phyloP scores from a whole-genome alignment of 2,888 invertebrate genomes.

The Epistrophella euchroma region DNA sequence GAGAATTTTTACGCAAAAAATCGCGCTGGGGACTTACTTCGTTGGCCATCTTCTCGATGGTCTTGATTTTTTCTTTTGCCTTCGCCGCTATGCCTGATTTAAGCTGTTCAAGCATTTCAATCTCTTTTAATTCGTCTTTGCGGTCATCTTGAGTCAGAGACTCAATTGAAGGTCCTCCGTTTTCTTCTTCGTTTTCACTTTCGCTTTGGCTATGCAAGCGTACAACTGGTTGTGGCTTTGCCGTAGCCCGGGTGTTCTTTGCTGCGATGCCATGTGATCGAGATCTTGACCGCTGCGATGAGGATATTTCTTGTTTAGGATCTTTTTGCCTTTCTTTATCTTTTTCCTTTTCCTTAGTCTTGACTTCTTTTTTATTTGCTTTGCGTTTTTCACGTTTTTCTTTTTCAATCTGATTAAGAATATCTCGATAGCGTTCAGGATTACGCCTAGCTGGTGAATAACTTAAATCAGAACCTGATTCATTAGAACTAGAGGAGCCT shows the following conservation, averaged over 20 bases:
- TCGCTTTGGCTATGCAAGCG: constrained; percentile 87
- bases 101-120: constrained; percentile 87
- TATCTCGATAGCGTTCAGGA: constrained; percentile 88
- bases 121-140: constrained; percentile 87
- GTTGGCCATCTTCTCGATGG: constrained; percentile 85
- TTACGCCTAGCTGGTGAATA: constrained; percentile 89
- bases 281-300: constrained; percentile 67
- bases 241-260: constrained; percentile 39
- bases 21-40: constrained; percentile 81
- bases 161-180: constrained; percentile 78
- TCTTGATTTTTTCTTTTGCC: constrained; percentile 87
- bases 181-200: constrained; percentile 83
- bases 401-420: constrained; percentile 86
- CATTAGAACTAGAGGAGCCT: constrained; percentile 80
- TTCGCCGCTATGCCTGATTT: constrained; percentile 88
- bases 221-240: constrained; percentile 84
- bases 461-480: constrained; percentile 85
- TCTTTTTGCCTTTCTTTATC: constrained; percentile 46
- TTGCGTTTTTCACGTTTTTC: constrained; percentile 85
- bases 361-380: constrained; percentile 78
- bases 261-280: constrained; percentile 57
- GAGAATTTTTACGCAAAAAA: constrained; percentile 79
- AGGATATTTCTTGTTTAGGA: constrained; percentile 38
- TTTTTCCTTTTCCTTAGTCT: constrained; percentile 26
- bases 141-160: constrained; percentile 81